A percentile compares a stretch with the other conserved stretches of the same genome.
These are phyloP conservation scores for Anarhynchus alexandrinus DNA, from an alignment of 2,113 vertebrate species.

Conservation along the genomic window DNA sequence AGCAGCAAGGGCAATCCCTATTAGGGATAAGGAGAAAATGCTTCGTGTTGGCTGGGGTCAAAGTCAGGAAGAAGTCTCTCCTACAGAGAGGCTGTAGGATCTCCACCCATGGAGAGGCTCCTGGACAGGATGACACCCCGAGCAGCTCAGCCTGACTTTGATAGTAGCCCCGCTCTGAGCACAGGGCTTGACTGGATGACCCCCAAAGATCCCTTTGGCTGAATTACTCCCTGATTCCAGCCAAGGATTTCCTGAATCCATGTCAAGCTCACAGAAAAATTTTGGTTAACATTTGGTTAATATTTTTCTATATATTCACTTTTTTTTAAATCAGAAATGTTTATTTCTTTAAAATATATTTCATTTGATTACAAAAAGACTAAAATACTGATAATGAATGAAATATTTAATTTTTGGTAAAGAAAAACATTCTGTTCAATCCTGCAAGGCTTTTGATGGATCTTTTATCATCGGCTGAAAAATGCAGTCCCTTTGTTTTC, in stretches of 20 bases:
- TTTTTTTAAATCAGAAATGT: not conserved
- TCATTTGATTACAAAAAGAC: not conserved
- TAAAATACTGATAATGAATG: not conserved
- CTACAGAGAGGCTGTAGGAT: not conserved
- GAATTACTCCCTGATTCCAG: not conserved
- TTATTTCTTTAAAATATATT: not conserved
- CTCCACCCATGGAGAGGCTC: fast-evolving
- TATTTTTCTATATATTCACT: not conserved
- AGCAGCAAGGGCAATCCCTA: not conserved
- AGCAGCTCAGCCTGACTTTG: not conserved
- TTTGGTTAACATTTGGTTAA: not conserved
- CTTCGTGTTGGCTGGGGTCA: fast-evolving
- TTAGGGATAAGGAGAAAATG: not conserved
- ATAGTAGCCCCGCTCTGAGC: fast-evolving
- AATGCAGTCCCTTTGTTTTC: not conserved
- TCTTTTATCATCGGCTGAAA: not conserved
- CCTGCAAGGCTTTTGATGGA: not conserved
- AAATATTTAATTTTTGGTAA: not conserved
- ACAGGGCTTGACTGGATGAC: fast-evolving
- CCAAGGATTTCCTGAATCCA: not conserved
- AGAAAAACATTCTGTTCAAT: not conserved
- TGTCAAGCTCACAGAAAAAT: not conserved
- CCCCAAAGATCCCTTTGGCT: not conserved
- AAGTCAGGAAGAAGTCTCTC: fast-evolving
- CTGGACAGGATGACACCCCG: not conserved